phyloP scores from a whole-genome alignment of 2,888 invertebrate genomes.

The Eupithecia abbreviata region DNA sequence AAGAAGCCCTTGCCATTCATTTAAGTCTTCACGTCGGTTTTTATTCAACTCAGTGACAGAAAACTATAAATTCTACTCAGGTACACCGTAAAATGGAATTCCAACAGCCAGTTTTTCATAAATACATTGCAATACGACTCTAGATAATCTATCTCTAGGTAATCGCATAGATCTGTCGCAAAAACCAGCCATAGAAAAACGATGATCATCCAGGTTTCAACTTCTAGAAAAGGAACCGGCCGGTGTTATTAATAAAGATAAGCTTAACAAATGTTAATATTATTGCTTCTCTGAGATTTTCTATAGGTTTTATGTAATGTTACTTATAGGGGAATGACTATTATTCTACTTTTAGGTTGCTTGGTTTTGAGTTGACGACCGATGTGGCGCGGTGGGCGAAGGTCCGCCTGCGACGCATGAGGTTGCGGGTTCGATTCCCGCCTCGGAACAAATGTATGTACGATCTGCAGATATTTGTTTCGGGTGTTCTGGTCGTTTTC shows the following conservation, averaged over 20 bases:
- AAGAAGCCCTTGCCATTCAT: background rate
- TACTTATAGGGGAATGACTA: background rate
- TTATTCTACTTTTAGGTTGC: background rate
- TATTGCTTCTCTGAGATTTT: slow-evolving; percentile 19
- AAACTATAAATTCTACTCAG: background rate
- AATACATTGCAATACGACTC: background rate
- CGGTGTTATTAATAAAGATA: slow-evolving; percentile 28
- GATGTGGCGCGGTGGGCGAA: too few species aligned
- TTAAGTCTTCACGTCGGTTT: background rate
- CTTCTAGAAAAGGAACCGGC: slow-evolving; percentile 30
- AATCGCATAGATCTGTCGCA: slow-evolving; percentile 21
- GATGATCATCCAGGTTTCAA: slow-evolving; percentile 17
- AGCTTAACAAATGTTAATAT: slow-evolving; percentile 27
- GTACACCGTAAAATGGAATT: slow-evolving; percentile 9
- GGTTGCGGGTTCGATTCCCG: too few species aligned
- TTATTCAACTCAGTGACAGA: background rate
- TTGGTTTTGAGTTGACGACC: too few species aligned
- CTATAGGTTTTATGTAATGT: slow-evolving; percentile 8
- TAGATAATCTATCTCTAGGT: slow-evolving; percentile 22
- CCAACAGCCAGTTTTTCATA: slow-evolving; percentile 9
- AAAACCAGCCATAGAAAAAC: slow-evolving; percentile 20
- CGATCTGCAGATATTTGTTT: too few species aligned
- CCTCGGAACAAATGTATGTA: too few species aligned
- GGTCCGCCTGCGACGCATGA: too few species aligned
- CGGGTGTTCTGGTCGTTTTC: too few species aligned